Conservation (phyloP, 2,888 invertebrate genomes). For the Petrophora chlorosata region DNA sequence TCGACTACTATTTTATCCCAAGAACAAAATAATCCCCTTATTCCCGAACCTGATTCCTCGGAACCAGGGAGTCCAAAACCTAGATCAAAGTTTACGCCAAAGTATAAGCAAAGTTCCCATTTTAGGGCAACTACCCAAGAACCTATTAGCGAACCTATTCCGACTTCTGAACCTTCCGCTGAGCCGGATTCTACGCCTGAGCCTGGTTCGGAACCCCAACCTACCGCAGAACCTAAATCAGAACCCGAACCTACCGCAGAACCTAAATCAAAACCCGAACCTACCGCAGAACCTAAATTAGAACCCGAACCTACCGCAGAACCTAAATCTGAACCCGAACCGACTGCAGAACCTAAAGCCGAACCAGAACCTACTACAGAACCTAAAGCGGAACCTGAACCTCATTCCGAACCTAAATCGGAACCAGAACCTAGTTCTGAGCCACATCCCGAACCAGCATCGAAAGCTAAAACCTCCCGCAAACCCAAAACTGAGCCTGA, state of each 20-base stretch:
- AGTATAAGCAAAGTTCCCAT: slow-evolving; percentile 38
- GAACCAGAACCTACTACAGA: slow-evolving; percentile 28
- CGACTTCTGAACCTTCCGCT: slow-evolving; percentile 1
- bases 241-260: slow-evolving; percentile 55
- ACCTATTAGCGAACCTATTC: slow-evolving; percentile 39
- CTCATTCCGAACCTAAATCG: slow-evolving; percentile 11
- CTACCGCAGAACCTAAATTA: slow-evolving; percentile 62
- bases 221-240: slow-evolving; percentile 61
- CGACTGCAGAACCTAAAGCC: slow-evolving; percentile 38
- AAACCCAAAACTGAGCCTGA: slow-evolving; percentile 60
- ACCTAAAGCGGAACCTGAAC: slow-evolving; percentile 15
- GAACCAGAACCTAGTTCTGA: slow-evolving; percentile 15
- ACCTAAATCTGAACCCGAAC: slow-evolving; percentile 39
- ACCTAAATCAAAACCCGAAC: slow-evolving; percentile 43
- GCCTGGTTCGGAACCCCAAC: slow-evolving; percentile 66
- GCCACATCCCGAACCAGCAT: slow-evolving; percentile 20
- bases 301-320: slow-evolving; percentile 40
- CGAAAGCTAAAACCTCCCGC: slow-evolving; percentile 42
- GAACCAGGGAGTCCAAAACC: slow-evolving; percentile 37
- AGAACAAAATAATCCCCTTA: slow-evolving; percentile 34
- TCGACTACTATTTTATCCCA: slow-evolving; percentile 56
- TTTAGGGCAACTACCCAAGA: slow-evolving; percentile 46
- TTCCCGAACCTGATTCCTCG: slow-evolving; percentile 55
- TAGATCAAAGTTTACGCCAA: slow-evolving; percentile 54
- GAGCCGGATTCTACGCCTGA: slow-evolving; percentile 39